Percentiles rank a stretch among this genome's conserved stretches.
These are phyloP conservation scores for Sebastes steindachneri DNA, from an alignment of 2,797 vertebrate genomes.

Conservation along the genomic window DNA sequence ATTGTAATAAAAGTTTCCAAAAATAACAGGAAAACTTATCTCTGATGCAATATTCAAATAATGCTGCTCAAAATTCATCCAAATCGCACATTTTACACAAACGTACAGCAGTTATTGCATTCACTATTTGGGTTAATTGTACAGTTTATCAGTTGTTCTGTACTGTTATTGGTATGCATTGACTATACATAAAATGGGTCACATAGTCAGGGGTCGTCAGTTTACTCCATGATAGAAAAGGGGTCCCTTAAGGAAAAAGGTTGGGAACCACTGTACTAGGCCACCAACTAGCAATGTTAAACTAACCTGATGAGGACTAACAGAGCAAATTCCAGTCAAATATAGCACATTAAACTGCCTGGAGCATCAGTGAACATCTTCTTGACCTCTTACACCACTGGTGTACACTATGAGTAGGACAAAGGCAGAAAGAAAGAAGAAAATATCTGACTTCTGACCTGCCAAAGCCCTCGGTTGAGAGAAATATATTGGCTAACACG, in stretches of 20 bases:
- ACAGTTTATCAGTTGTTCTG: too few species aligned
- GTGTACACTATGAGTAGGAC: neutral
- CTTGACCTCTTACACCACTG: neutral
- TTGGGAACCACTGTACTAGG: neutral
- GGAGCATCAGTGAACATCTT: neutral
- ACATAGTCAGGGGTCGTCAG: too few species aligned
- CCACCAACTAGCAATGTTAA: slow-evolving; percentile 1
- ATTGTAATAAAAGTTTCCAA: too few species aligned
- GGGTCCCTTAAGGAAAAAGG: too few species aligned
- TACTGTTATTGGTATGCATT: too few species aligned
- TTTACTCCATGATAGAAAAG: too few species aligned
- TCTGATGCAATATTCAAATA: too few species aligned
- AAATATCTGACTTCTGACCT: neutral
- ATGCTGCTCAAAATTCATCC: too few species aligned
- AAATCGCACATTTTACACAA: too few species aligned
- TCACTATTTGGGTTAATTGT: too few species aligned
- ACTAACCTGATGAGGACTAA: slow-evolving; percentile 4
- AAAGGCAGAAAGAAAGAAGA: neutral
- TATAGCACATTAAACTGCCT: slow-evolving; percentile 11
- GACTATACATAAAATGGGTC: too few species aligned
- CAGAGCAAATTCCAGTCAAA: slow-evolving; percentile 33
- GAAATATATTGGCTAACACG: neutral
- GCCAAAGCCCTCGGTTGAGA: neutral
- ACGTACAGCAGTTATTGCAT: rapidly evolving
- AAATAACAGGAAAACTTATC: rapidly evolving